Base-by-base conservation (phyloP, 2,113 vertebrate species). In the Chloroceryle aenea region DNA sequence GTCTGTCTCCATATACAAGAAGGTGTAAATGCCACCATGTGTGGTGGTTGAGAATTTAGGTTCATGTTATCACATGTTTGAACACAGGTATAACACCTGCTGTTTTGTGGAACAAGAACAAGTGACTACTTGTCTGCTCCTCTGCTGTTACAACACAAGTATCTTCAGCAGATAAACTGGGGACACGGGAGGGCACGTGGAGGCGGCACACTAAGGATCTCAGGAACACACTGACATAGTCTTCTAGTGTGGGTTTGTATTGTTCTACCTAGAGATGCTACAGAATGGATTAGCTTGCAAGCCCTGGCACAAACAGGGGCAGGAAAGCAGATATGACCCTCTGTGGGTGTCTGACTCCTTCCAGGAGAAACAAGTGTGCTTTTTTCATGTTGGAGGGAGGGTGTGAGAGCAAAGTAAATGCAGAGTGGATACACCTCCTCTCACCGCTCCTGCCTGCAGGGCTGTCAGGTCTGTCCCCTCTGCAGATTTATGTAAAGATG, bases 71-170 rank as follows among this genome's bases (percentile, higher is more conserved):
- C 94, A 42, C 85, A 89, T 2, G 87, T 56, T 19, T 55, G 67
- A 59, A 53, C 5, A 7, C n/a, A 93, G 75, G 78, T 93, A 77
- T 5, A 86, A 68, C 95, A 94, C 85, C 90, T 94, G 95, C 88
- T 90, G 64, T 71, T 89, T 42, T 50, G 59, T 50, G 76, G 67
- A 67, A 72, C 66, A 81, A 61, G 52, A 87, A 62, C 92, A 93
- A 95, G 94, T 40, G 23, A 73, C 34, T 84, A 30, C 94, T 67
- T 2, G 55, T 48, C 79, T 90, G 36, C 59, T 80, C 26, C 45
- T 71, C 14, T 22, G 47, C 92, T 95, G 63, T 68, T 59, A 81
- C 80, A 86, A 90, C 83, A 77, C 59, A 85, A 34, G 22, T 64
- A 63, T 42, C 88, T 80, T 75, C 67, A 90, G 63, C 63, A 90